Percentiles rank a stretch among this genome's conserved stretches.
Evolutionary conservation across 2,888 invertebrate species (phyloP).

Genomic region (Glaucopsyche alexis): DNA sequence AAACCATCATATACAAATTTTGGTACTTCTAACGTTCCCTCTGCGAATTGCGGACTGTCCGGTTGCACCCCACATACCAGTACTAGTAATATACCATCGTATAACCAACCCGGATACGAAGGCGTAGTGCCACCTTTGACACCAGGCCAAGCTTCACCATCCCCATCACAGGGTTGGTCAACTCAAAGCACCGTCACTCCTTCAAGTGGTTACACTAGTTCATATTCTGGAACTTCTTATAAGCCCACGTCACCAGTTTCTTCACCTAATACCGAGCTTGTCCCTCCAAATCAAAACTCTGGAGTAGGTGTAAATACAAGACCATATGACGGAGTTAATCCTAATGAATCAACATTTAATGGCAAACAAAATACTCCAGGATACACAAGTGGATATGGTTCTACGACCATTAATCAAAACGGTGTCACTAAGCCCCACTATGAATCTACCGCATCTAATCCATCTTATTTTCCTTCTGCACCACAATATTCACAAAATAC

Average conservation of each 20-base stretch:
- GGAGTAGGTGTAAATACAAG: neutral
- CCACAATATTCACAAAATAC: constrained; percentile 8
- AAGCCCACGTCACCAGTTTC: neutral
- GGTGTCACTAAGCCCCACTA: neutral
- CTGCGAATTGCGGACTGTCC: constrained; percentile 13
- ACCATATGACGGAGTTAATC: neutral
- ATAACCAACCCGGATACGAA: constrained; percentile 5
- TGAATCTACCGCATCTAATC: neutral
- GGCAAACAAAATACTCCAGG: neutral
- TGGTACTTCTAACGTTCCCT: neutral
- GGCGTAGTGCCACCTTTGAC: neutral
- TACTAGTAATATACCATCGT: neutral
- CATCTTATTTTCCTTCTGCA: constrained; percentile 1
- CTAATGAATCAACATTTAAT: neutral
- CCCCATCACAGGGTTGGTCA: neutral
- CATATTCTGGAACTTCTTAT: neutral
- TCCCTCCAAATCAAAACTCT: constrained; percentile 17
- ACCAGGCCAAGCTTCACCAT: neutral
- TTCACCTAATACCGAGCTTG: constrained; percentile 12
- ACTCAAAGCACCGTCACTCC: neutral
- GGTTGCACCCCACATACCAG: neutral
- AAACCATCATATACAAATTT: neutral
- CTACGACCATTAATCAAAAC: neutral
- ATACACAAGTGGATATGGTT: neutral
- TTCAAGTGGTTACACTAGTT: neutral